Evolutionary conservation across 2,113 vertebrate genomes (phyloP).

Genomic region (Illadopsis cleaveri): DNA sequence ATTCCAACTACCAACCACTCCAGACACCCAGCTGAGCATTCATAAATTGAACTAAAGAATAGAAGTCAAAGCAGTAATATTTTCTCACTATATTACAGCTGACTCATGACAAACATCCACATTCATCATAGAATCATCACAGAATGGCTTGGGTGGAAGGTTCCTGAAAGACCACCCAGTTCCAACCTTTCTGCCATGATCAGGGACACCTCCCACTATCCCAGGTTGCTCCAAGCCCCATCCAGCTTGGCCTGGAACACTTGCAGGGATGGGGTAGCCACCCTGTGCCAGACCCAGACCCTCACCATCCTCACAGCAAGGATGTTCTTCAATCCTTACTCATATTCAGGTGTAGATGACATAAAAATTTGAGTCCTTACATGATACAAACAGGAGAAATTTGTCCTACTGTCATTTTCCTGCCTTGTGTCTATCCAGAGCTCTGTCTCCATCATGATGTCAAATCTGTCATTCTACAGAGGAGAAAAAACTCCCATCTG

Average conservation of each 20-base stretch:
- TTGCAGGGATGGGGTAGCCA: neutral
- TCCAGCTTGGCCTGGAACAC: neutral
- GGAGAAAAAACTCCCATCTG: neutral
- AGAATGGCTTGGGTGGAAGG: neutral
- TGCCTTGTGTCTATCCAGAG: neutral
- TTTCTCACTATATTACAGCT: neutral
- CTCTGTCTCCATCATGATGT: neutral
- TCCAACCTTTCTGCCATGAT: neutral
- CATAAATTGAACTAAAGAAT: neutral
- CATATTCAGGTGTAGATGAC: neutral
- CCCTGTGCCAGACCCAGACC: neutral
- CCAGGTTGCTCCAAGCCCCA: neutral
- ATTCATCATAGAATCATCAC: neutral
- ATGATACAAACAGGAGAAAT: neutral
- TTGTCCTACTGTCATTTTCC: neutral
- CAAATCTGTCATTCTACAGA: neutral
- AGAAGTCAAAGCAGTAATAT: neutral
- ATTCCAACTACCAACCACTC: neutral
- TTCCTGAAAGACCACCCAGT: neutral
- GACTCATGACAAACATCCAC: neutral
- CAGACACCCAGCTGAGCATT: neutral
- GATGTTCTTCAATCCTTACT: neutral
- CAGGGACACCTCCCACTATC: accelerated
- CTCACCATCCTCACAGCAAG: neutral
- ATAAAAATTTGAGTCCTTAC: accelerated